phyloP scores from a whole-genome alignment of 2,113 vertebrate species.

The Myotis davidii region DNA sequence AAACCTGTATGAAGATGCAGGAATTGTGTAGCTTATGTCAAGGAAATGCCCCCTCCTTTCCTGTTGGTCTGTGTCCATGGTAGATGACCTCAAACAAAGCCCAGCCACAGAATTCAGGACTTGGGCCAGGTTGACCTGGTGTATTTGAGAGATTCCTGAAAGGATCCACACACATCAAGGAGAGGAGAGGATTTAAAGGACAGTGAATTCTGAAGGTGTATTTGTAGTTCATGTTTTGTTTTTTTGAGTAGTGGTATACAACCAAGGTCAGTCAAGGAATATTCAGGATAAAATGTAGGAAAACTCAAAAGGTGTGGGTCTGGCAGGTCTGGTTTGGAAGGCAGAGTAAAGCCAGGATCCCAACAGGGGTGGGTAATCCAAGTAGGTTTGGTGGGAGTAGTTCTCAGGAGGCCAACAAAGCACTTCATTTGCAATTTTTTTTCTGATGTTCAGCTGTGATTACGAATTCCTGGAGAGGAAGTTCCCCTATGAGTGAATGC shows the following conservation, averaged over 20 bases:
- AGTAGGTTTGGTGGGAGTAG: neutral
- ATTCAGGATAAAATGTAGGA: neutral
- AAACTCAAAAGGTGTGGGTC: neutral
- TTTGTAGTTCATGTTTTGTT: neutral
- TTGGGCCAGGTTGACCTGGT: too few species aligned
- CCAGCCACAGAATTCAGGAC: neutral
- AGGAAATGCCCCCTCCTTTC: neutral
- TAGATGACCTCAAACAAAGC: too few species aligned
- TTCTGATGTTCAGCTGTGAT: neutral
- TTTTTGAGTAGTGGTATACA: neutral
- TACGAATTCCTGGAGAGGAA: neutral
- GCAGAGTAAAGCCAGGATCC: neutral
- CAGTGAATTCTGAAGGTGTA: neutral
- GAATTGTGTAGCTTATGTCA: neutral
- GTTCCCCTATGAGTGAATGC: neutral
- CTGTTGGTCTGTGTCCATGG: too few species aligned
- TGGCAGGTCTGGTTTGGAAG: neutral
- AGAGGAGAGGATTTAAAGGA: neutral
- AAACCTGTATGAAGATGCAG: fast-evolving
- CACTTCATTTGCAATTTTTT: neutral
- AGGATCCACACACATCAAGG: too few species aligned
- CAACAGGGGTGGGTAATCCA: neutral
- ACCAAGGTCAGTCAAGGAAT: neutral
- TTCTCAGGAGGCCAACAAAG: neutral
- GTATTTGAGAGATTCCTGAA: neutral